Percentiles rank a stretch among this genome's conserved stretches.
Conservation (phyloP, 2,888 invertebrate genomes). For the Lapara coniferarum region DNA sequence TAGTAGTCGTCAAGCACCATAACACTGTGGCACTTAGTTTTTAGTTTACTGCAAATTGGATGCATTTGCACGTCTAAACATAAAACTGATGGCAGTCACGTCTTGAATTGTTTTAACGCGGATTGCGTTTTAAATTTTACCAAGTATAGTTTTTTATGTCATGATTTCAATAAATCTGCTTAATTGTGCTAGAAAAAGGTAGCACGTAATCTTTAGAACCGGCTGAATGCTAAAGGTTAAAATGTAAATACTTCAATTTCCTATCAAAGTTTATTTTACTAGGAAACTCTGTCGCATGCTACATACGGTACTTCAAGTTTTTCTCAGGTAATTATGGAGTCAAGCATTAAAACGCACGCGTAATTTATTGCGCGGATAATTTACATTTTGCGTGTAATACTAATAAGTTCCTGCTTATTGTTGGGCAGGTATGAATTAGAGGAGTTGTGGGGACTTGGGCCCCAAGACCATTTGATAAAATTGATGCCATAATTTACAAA, state of each 20-base stretch:
- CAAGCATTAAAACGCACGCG: slow-evolving; percentile 31
- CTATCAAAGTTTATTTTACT: neutral
- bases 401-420: slow-evolving; percentile 29
- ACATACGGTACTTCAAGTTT: neutral
- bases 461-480: neutral
- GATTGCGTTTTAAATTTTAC: neutral
- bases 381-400: slow-evolving; percentile 42
- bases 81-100: slow-evolving; percentile 20
- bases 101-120: neutral
- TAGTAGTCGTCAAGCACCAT: slow-evolving; percentile 24
- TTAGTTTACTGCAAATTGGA: slow-evolving; percentile 74
- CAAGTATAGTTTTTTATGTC: neutral
- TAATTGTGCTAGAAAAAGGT: too few relatives aligned
- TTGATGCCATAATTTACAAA: too few relatives aligned
- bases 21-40: slow-evolving; percentile 29
- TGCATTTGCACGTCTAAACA: slow-evolving; percentile 57
- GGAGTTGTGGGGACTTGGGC: neutral
- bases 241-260: too few relatives aligned
- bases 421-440: slow-evolving; percentile 12
- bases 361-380: slow-evolving; percentile 42
- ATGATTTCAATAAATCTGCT: too few relatives aligned
- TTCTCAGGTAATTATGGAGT: slow-evolving; percentile 21
- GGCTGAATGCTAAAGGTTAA: neutral
- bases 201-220: too few relatives aligned
- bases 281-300: neutral